A percentile compares a stretch with the other conserved stretches of the same genome.
Conservation (phyloP, 2,797 vertebrate species). For the Rhabdophis nuchalis region DNA sequence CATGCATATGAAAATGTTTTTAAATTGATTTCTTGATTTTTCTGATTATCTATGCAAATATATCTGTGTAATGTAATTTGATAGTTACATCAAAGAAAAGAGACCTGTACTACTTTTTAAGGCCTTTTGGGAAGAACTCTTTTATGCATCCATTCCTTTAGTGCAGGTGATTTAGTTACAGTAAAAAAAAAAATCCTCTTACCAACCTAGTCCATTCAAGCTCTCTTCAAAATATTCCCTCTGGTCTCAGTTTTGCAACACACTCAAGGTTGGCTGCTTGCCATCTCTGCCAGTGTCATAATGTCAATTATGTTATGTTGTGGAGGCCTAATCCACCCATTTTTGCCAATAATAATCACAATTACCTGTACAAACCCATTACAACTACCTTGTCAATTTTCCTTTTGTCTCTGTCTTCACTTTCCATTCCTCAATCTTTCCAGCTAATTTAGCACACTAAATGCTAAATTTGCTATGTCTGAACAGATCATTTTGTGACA, state of each 20-base stretch:
- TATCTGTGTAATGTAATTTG: background rate
- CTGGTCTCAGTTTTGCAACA: background rate
- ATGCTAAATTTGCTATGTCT: background rate
- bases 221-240: background rate
- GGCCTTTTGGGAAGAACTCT: background rate
- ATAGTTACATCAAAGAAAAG: background rate
- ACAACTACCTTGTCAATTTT: background rate
- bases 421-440: background rate
- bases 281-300: background rate
- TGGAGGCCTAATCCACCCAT: background rate
- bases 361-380: background rate
- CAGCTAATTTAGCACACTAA: background rate
- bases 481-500: background rate
- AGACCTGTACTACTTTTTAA: background rate
- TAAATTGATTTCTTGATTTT: background rate
- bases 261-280: background rate
- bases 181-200: background rate
- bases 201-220: background rate
- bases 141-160: background rate
- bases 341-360: background rate
- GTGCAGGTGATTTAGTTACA: background rate
- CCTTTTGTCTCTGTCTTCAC: background rate
- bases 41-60: background rate
- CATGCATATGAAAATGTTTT: background rate
- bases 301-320: conserved; percentile 2